Base-by-base conservation (phyloP, 2,888 invertebrate genomes). In the Capitulum mitella region DNA sequence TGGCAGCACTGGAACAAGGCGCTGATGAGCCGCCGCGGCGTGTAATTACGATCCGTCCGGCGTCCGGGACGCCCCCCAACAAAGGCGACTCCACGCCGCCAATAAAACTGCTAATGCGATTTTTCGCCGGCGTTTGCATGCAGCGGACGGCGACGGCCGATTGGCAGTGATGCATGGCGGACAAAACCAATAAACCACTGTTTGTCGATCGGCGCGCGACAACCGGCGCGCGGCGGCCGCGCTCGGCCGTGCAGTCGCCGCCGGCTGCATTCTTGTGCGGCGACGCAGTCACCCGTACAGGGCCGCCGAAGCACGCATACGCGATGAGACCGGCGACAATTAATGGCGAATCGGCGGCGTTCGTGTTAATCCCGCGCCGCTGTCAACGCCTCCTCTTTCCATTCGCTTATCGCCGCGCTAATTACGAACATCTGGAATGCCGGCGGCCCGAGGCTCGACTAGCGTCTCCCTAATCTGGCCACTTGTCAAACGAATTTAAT, bases 61-160 rank as follows among this genome's bases (percentile, higher is more conserved):
- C n/a, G 26, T 6, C 54, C 3, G n/a, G 54, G 6, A n/a, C 54
- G 54, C 54, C 26, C 54, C 3, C 51, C 51, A 19, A 51, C 51
- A 19, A 8, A 8, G 51, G 3, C 51, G 10, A 14, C 6, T 12
- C 43, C 43, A 43, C 12, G 43, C 12, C 54, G n/a, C 54, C 54
- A 54, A 54, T 54, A 54, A 34, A 70, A 70, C 37, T 70, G 64
- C 64, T 37, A 70, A 70, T 70, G 64, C 37, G 37, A 70, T 70
- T 70, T 70, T 70, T 70, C 37, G 34, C 37, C 12, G 34, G 3
- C n/a, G 22, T 22, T 37, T 19, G 64, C 64, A 37, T 2, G 37
- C 64, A 12, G 64, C 34, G 37, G 32, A 3, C 10, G 32, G 3
- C 19, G 64, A 32, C 32, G 1, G 32, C 8, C 32, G 64, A 37